A percentile compares a stretch with the other conserved stretches of the same genome.
Conservation (phyloP, 2,113 vertebrate genomes). For the Ceuthmochares aereus region DNA sequence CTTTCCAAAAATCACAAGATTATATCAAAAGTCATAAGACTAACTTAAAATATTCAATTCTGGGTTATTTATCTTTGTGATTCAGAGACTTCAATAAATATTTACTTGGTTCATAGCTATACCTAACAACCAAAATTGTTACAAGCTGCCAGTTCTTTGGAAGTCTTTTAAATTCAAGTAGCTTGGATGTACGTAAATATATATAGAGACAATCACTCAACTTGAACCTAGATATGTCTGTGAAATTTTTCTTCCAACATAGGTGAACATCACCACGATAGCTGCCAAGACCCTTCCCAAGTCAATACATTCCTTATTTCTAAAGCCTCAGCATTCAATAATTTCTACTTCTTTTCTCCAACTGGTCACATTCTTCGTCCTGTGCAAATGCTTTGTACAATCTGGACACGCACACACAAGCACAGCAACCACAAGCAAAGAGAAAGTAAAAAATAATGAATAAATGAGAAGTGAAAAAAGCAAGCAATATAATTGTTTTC, state of each 20-base stretch:
- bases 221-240: background rate
- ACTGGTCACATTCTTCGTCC: background rate
- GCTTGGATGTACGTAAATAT: background rate
- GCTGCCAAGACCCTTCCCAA: background rate
- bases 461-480: background rate
- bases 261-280: background rate
- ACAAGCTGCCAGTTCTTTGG: background rate
- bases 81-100: background rate
- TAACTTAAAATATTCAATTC: background rate
- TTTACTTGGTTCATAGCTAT: background rate
- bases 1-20: background rate
- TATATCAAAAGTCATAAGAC: background rate
- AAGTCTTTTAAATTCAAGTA: background rate
- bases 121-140: background rate
- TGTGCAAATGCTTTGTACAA: background rate
- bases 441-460: background rate
- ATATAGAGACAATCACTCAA: background rate
- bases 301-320: background rate
- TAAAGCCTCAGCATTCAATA: background rate
- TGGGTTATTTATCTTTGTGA: background rate
- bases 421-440: background rate
- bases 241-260: background rate
- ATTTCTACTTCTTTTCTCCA: background rate
- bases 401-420: accelerated
- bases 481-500: background rate